Base-by-base conservation (phyloP, 2,888 invertebrate genomes). In the Melieria omissa region DNA sequence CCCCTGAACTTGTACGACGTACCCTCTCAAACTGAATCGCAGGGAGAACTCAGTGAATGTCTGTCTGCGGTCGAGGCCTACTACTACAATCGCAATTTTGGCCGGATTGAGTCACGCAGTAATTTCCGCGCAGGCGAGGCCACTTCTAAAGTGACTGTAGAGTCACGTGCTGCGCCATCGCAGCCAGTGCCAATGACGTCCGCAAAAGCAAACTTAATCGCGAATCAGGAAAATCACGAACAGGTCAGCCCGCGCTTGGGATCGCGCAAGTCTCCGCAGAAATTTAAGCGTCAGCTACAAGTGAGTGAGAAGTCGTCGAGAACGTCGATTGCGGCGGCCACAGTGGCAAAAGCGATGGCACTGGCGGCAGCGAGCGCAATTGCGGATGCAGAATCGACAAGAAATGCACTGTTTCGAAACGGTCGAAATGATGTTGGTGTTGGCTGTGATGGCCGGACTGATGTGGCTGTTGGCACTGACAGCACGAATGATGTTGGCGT, bases 381-480 rank as follows among this genome's bases (percentile, higher is more conserved):
- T 29, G 29, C 29, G 29, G 29, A 29, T 29, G 29, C 29, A 29
- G 29, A 29, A 29, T 6, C 52, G n/a, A 52, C 52, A 6, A 9
- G 4, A 52, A 52, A 6, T 1, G 29, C 5, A 52, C 14, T 52
- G 12, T 2, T 52, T 1, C 14, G 5, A 14, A 52, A 52, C 52
- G 14, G 14, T 12, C 9, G 49, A 12, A 49, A 66, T 16, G n/a
- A 54, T 65, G 5, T 71, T 60, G 61, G 57, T 58, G 29, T 29
- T 29, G 29, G 29, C 29, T 29, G 29, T 29, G 29, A 29, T 29
- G 29, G 29, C 29, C 29, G 29, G 29, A 29, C 29, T 29, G 55
- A 57, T 71, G 45, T 58, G 57, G 67, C 77, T 77, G 76, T 78
- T 12, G 78, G 75, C 75, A 71, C 75, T 9, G 41, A 57, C 49